Conservation (phyloP, 2,113 vertebrate species). For the Blennius ocellaris region DNA sequence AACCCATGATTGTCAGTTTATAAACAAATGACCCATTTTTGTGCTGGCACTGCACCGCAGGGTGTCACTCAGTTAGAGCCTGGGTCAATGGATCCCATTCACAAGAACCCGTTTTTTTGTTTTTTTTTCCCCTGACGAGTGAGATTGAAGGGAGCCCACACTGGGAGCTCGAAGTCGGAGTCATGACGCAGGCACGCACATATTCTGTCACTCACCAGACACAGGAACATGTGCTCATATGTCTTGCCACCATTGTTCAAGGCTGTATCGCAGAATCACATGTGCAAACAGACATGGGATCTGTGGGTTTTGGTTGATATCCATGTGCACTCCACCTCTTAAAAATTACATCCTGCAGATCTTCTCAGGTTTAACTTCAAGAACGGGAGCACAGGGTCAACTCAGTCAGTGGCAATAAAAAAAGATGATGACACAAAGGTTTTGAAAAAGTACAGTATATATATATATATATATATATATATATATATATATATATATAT, state of each 20-base stretch:
- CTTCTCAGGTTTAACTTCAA: constrained; percentile 25
- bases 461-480: not conserved
- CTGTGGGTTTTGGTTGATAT: constrained; percentile 18
- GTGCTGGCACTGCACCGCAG: constrained; percentile 52
- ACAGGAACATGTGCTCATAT: constrained; percentile 12
- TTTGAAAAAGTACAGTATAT: not conserved
- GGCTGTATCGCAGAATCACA: not conserved
- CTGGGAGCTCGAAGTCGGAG: constrained; percentile 41
- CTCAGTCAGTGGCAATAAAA: constrained; percentile 4
- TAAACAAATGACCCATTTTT: constrained; percentile 71
- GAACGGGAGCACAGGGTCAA: constrained; percentile 33
- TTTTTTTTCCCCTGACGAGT: not conserved
- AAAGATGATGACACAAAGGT: not conserved
- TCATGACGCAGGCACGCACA: constrained; percentile 29
- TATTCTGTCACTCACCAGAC: constrained; percentile 13
- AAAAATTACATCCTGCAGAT: constrained; percentile 7
- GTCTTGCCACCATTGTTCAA: not conserved
- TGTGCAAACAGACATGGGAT: not conserved
- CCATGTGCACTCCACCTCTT: constrained; percentile 13
- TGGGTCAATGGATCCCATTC: constrained; percentile 73
- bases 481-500: not conserved
- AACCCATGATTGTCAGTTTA: constrained; percentile 70
- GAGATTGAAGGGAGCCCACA: constrained; percentile 64
- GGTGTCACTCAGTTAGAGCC: constrained; percentile 64
- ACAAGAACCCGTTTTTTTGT: constrained; percentile 39